Evolutionary conservation across 1,140 invertebrate species (phyloP), one percentile per base, ranked within the genome.

Genomic region (Drosophila neocordata): DNA sequence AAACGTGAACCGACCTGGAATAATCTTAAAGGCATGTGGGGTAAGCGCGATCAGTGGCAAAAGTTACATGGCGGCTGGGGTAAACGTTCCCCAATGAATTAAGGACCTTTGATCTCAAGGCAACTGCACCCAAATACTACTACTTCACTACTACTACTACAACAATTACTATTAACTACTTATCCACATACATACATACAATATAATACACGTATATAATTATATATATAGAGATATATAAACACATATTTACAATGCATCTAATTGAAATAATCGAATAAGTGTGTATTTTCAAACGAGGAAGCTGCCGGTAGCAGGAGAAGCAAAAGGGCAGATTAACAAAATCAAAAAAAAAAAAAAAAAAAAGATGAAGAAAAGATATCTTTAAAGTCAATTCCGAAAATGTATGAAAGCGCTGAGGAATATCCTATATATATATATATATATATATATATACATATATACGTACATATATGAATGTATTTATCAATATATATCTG

Each of bases 1-100:
- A 95, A 95, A 90, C 92, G 95, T 38, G 95, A 95, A 77, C 95
- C 95, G 3, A 94, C 94, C 80, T 95, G 95, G 95, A 95, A 95
- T 89, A 95, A 95, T 88, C 92, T 95, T 68, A 94, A 95, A 90
- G 95, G 95, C 37, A 93, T 95, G 89, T 95, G 95, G 95, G 95
- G 95, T 79, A 95, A 95, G 89, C 92, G 93, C 48, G 85, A 91
- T 72, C 80, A 89, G 27, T 90, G 90, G 90, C 79, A 79, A 13
- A 91, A 90, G 72, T 59, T 91, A 41, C 81, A 89, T 37, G 89
- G 76, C 8, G 88, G 90, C 7, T 91, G 90, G 90, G 90, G 90
- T 56, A 91, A 91, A 27, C 90, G 90, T 11, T 72, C 89, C 62
- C 1, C 68, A n/a, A 44, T 85, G 65, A 90, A 76, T 35, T 77